phyloP scores from a whole-genome alignment of 2,888 invertebrate genomes.

The Drosophila recens region DNA sequence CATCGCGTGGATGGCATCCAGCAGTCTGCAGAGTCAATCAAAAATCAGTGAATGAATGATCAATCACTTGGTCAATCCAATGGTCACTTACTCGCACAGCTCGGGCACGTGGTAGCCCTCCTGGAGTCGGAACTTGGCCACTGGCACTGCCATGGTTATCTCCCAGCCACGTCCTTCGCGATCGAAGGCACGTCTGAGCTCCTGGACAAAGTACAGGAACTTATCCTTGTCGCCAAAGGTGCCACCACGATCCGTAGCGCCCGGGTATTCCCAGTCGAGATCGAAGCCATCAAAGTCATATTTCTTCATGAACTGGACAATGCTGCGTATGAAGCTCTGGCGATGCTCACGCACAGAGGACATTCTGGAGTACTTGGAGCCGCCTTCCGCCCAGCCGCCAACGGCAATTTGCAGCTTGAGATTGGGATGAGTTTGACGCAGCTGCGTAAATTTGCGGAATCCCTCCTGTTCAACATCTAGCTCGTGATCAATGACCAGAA shows the following conservation, averaged over 20 bases:
- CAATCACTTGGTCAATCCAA: too few species aligned
- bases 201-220: slow-evolving; percentile 93
- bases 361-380: slow-evolving; percentile 93
- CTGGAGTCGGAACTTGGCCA: slow-evolving; percentile 93
- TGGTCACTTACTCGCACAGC: slow-evolving; percentile 90
- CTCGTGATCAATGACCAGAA: slow-evolving; percentile 93
- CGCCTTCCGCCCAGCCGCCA: slow-evolving; percentile 96
- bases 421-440: slow-evolving; percentile 89
- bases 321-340: slow-evolving; percentile 90
- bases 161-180: slow-evolving; percentile 92
- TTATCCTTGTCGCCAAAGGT: slow-evolving; percentile 93
- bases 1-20: slow-evolving; percentile 95
- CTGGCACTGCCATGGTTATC: slow-evolving; percentile 95
- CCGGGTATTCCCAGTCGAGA: slow-evolving; percentile 96
- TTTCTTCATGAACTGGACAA: slow-evolving; percentile 91
- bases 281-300: slow-evolving; percentile 94
- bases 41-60: neutral
- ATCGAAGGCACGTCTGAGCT: slow-evolving; percentile 92
- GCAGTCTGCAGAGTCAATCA: slow-evolving; percentile 86
- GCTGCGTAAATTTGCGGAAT: slow-evolving; percentile 91
- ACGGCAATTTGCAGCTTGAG: slow-evolving; percentile 93
- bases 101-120: slow-evolving; percentile 97
- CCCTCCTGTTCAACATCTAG: slow-evolving; percentile 91
- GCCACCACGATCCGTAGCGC: slow-evolving; percentile 94
- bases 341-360: slow-evolving; percentile 90